Conservation (phyloP, 2,113 vertebrate species). For the Salvelinus sp. region DNA sequence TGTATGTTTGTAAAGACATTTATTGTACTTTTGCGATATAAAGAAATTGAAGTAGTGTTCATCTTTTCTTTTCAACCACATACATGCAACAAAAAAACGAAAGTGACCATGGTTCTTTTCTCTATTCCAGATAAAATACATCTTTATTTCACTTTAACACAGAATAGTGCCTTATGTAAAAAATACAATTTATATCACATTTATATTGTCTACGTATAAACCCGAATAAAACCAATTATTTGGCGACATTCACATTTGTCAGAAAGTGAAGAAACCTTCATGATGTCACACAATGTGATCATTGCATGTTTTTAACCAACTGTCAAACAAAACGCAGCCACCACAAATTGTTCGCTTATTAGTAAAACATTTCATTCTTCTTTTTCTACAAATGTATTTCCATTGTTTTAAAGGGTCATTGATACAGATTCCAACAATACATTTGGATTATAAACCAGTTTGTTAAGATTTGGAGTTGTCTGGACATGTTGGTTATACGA, state of each 20-base stretch:
- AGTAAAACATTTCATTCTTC: neutral
- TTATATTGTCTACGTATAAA: conserved; percentile 2
- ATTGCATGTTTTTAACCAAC: too few species aligned
- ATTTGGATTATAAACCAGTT: conserved; percentile 9
- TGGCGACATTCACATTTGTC: neutral
- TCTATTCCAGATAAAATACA: too few species aligned
- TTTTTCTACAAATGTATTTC: neutral
- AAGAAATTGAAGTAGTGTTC: neutral
- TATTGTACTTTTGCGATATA: too few species aligned
- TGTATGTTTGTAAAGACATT: too few species aligned
- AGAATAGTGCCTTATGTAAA: too few species aligned
- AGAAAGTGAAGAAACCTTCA: neutral
- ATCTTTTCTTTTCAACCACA: neutral
- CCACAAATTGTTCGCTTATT: too few species aligned
- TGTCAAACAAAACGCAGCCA: too few species aligned
- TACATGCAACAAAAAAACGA: too few species aligned
- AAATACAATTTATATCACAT: neutral
- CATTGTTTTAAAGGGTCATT: neutral
- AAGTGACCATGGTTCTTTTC: too few species aligned
- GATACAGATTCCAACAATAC: neutral
- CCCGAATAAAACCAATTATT: neutral
- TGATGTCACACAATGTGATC: too few species aligned
- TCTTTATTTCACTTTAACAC: too few species aligned
- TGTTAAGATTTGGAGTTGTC: conserved; percentile 46
- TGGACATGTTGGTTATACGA: conserved; percentile 28